Percentiles rank a stretch among this genome's conserved stretches.
phyloP scores from a whole-genome alignment of 37 sponge, comb jelly and placozoan genomes.

The Spongia lamella region DNA sequence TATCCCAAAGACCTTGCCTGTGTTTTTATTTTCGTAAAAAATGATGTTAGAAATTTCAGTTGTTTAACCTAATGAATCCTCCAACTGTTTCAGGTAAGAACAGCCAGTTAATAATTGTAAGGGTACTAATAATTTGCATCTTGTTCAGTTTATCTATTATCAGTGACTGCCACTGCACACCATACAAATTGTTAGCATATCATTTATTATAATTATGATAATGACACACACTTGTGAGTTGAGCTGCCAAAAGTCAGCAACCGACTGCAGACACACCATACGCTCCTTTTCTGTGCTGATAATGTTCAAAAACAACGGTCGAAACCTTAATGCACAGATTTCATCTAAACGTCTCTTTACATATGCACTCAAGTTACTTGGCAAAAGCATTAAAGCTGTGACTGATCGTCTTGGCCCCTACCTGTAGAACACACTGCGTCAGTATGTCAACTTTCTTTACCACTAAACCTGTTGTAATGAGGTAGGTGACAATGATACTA shows the following conservation, averaged over 20 bases:
- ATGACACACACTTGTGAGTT: constrained; percentile 75
- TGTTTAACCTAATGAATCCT: constrained; percentile 34
- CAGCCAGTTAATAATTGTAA: constrained; percentile 54
- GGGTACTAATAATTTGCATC: constrained; percentile 64
- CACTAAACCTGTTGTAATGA: constrained; percentile 10
- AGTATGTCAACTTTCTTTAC: constrained; percentile 70
- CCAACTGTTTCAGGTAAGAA: constrained; percentile 35
- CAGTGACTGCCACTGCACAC: constrained; percentile 52
- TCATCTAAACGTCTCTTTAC: too few species aligned
- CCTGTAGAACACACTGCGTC: constrained; percentile 78
- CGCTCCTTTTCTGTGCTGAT: constrained; percentile 41
- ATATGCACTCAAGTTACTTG: constrained; percentile 46
- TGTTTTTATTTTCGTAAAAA: not conserved
- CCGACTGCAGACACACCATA: constrained; percentile 46
- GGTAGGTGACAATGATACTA: not conserved
- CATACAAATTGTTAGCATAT: too few species aligned
- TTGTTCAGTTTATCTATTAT: constrained; percentile 73
- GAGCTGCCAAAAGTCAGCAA: constrained; percentile 56
- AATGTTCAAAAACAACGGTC: constrained; percentile 64
- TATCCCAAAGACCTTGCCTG: constrained; percentile 61
- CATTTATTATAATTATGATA: too few species aligned
- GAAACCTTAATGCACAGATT: constrained; percentile 38
- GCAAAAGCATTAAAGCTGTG: constrained; percentile 77
- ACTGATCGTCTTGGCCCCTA: constrained; percentile 85
- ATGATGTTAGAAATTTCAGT: too few species aligned